Conservation (phyloP, 1,140 invertebrate genomes). For the Hycleus phaleratus region DNA sequence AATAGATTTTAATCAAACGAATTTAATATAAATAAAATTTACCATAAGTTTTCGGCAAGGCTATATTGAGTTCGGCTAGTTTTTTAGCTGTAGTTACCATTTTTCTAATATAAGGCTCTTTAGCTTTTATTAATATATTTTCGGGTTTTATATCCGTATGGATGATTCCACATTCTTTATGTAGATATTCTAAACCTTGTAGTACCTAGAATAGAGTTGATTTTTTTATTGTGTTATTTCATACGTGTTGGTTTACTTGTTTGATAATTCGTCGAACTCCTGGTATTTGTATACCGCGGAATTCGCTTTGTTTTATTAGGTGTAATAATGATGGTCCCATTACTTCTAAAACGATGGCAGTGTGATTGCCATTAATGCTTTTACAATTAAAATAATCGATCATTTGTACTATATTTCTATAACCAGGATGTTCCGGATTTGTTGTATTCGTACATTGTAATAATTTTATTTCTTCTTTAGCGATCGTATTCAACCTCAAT, state of each 20-base stretch:
- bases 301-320: slow-evolving; percentile 95
- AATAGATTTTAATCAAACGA: no score
- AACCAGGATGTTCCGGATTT: slow-evolving; percentile 78
- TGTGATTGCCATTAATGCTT: slow-evolving; percentile 89
- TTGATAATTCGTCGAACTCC: slow-evolving; percentile 93
- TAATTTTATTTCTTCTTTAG: slow-evolving; percentile 96
- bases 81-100: slow-evolving; percentile 54
- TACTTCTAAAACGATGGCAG: slow-evolving; percentile 99
- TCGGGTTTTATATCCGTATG: slow-evolving; percentile 99
- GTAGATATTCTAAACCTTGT: slow-evolving; percentile 92
- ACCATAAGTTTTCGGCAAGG: slow-evolving; percentile 80
- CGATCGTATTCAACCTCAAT: slow-evolving; percentile 94
- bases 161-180: slow-evolving; percentile 95
- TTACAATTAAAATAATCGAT: slow-evolving; percentile 95
- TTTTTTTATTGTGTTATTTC: no score
- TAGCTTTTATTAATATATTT: slow-evolving; percentile 92
- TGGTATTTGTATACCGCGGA: slow-evolving; percentile 87
- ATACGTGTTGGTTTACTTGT: slow-evolving; percentile 56
- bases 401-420: slow-evolving; percentile 92
- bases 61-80: slow-evolving; percentile 58
- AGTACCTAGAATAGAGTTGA: slow-evolving; percentile 53
- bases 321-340: slow-evolving; percentile 95
- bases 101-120: slow-evolving; percentile 74
- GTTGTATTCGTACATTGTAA: slow-evolving; percentile 84
- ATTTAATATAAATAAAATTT: slow-evolving; percentile 34